Evolutionary conservation across 2,113 vertebrate genomes (phyloP), one percentile per base, ranked within the genome.

Genomic region (Siniperca chuatsi): DNA sequence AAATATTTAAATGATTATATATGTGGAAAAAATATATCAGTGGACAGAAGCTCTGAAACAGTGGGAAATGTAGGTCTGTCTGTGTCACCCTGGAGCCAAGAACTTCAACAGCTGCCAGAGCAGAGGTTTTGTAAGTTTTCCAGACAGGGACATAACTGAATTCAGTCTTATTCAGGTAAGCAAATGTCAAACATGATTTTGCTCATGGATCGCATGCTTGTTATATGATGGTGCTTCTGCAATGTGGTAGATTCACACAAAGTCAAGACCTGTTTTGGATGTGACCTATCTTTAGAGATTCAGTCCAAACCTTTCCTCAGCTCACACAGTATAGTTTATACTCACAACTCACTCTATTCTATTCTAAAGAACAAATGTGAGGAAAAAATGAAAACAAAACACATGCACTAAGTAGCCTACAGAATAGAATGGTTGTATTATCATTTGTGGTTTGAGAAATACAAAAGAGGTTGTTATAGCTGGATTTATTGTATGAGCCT

Each of bases 91-190:
- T 65, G 70, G 40, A 67, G 72, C 64, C 52, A 37, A 69, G 33
- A 71, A 70, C 33, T 69, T 44, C 40, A 83, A 82, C 78, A 50
- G 64, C 69, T 77, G 80, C 77, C 5, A 4, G 35, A 6, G 35
- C 69, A 80, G 9, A 76, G 58, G 55, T 72, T 71, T 77, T 64
- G 9, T 68, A 25, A 54, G 77, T 73, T 87, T 84, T 79, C 69
- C 65, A 79, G 25, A 8, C 42, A 58, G 46, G 57, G 42, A 85
- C 69, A 81, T 1, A 8, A 64, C 20, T 23, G 37, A 57, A 68
- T 42, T 78, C 62, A 20, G 15, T 78, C 10, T 35, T 55, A 66
- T n/a, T 73, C 44, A 50, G 29, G 29, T 61, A 69, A 61, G 23
- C 64, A 83, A 67, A 73, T 64, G 76, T 87, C 7, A 67, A 33